These are phyloP conservation scores for Thalassophryne amazonica DNA, from an alignment of 2,797 vertebrate species.

Conservation along the genomic window DNA sequence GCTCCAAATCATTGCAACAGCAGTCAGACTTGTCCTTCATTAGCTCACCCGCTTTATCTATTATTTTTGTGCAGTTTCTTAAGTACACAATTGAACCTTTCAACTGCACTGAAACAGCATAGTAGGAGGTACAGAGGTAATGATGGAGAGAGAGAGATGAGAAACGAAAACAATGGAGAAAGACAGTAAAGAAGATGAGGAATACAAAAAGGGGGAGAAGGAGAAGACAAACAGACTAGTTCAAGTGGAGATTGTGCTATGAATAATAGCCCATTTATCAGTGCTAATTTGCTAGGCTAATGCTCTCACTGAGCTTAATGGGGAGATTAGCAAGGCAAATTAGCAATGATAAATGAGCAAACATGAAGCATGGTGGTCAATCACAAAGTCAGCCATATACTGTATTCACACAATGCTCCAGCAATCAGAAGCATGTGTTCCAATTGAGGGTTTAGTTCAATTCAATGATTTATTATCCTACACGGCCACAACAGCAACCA, in stretches of 20 bases:
- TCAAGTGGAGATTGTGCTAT: slow-evolving; percentile 44
- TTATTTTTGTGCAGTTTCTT: too few species aligned
- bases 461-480: slow-evolving; percentile 30
- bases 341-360: slow-evolving; percentile 70
- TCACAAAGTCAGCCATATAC: slow-evolving; percentile 43
- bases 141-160: not conserved
- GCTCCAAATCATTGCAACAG: not conserved
- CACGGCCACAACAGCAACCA: slow-evolving; percentile 5
- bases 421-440: slow-evolving; percentile 52
- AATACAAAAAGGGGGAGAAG: not conserved
- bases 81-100: too few species aligned
- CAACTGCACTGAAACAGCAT: too few species aligned
- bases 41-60: too few species aligned
- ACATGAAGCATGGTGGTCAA: slow-evolving; percentile 58
- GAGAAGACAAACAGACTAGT: not conserved
- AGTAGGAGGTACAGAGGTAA: not conserved
- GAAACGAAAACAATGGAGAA: not conserved
- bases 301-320: slow-evolving; percentile 63
- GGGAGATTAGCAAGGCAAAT: slow-evolving; percentile 68
- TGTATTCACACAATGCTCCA: slow-evolving; percentile 33
- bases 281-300: slow-evolving; percentile 70
- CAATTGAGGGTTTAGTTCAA: slow-evolving; percentile 35
- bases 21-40: not conserved
- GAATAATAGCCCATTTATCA: slow-evolving; percentile 70
- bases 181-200: not conserved